Percentiles rank a stretch among this genome's conserved stretches.
Conservation (phyloP, 1,140 invertebrate species). For the Philopotamus ludificatus region DNA sequence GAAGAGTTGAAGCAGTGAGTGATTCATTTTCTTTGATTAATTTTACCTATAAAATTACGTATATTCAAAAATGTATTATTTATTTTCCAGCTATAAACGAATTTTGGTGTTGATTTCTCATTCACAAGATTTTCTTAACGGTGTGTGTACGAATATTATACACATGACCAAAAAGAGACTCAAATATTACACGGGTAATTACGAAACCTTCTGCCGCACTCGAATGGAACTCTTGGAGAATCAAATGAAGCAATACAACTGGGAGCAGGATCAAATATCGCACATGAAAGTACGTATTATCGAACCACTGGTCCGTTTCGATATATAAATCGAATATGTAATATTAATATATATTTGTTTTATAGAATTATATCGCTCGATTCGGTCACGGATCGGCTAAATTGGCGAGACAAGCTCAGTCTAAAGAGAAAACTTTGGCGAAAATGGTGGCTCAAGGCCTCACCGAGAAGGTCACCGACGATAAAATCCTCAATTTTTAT, state of each 20-base stretch:
- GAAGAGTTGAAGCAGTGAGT: conserved; percentile 89
- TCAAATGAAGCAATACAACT: conserved; percentile 98
- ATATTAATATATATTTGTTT: conserved; percentile 30
- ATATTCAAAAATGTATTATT: conserved; percentile 2
- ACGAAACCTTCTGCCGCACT: conserved; percentile 93
- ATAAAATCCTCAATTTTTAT: conserved; percentile 91
- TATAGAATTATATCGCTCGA: conserved; percentile 94
- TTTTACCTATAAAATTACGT: conserved; percentile 3
- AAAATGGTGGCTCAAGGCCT: conserved; percentile 98
- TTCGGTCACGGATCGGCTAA: conserved; percentile 99
- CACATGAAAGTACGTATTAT: conserved; percentile 87
- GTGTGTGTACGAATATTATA: conserved; percentile 98
- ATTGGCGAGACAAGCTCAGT: conserved; percentile 96
- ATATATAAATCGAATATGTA: background rate
- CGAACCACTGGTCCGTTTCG: background rate
- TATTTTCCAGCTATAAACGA: conserved; percentile 75
- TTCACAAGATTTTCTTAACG: conserved; percentile 99
- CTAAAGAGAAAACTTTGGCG: conserved; percentile 97
- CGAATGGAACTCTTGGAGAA: conserved; percentile 94
- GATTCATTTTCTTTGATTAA: background rate
- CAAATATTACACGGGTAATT: conserved; percentile 95
- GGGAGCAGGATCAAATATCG: conserved; percentile 99
- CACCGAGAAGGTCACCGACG: conserved; percentile 88
- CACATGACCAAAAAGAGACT: conserved; percentile 92
- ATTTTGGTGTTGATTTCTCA: conserved; percentile 99